Evolutionary conservation across 92 coral and sea anemone species (phyloP), one percentile per base, ranked within the genome.

Genomic region (Scolanthus callimorphus): DNA sequence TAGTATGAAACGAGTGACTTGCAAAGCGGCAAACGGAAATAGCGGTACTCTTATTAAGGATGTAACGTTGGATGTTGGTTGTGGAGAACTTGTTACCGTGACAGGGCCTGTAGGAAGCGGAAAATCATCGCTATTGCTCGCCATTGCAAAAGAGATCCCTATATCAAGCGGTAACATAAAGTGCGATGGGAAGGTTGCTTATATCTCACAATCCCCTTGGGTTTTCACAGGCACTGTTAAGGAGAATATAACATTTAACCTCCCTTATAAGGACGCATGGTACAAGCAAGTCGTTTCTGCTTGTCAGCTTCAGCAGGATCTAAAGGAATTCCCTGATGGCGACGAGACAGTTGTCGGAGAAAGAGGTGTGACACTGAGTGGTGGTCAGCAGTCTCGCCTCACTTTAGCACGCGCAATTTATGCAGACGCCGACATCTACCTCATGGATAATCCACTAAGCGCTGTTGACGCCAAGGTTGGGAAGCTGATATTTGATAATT

Each of bases 61-160:
- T 28, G 38, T 58, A 1, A 39, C 75, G 24, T 1, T 69, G 15
- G 15, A 4, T 17, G 49, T 37, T 43, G 24, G 56, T 11, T 1
- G 11, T 23, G 66, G 67, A 10, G 45, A 69, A 20, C 75, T 69
- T 58, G 57, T 69, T 6, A 66, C 47, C 10, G 23, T 69, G 20
- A 57, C 75, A 20, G 75, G 75, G 11, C 67, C 65, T 2, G 75
- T 69, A 30, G 75, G 75, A 31, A 55, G 75, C 29, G 75, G 75
- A 48, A 48, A 48, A 21, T 48, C 53, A 8, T 48, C 53, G 9
- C 6, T 48, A 21, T 20, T 48, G 17, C 19, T 20, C 4, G 53
- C 53, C 6, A 48, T 48, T 20, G 19, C 8, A 4, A 48, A 48
- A 48, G 53, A 48, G 24, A 20, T 48, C 6, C 19, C 17, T 4